Evolutionary conservation across 2,113 vertebrate genomes (phyloP).

Genomic region (Caranx melampygus): DNA sequence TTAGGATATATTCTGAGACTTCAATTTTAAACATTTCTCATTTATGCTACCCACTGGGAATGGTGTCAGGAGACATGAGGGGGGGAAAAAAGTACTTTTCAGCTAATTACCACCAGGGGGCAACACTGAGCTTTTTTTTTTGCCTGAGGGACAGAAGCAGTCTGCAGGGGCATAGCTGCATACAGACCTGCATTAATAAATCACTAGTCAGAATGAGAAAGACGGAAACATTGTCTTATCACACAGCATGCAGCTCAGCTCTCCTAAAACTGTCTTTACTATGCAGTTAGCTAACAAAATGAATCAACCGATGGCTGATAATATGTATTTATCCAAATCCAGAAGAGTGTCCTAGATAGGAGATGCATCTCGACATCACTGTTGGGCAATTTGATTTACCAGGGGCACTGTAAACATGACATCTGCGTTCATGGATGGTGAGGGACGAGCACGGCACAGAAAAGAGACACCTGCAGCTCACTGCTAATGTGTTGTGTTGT

Average conservation of each 20-base stretch:
- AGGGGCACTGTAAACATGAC: conserved; percentile 38
- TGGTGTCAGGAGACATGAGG: conserved; percentile 37
- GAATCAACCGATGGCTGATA: neutral
- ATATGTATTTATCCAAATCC: conserved; percentile 14
- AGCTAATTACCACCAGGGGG: conserved; percentile 78
- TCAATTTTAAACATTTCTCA: conserved; percentile 23
- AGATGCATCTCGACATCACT: too few relatives aligned
- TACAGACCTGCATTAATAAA: conserved; percentile 83
- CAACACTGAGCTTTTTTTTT: conserved; percentile 57
- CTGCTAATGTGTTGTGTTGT: conserved; percentile 60
- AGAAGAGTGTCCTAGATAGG: neutral
- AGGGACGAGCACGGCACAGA: conserved; percentile 26
- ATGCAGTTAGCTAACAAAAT: neutral
- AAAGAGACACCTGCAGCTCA: conserved; percentile 70
- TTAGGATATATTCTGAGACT: conserved; percentile 25
- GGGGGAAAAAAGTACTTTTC: conserved; percentile 14
- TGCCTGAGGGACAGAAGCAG: conserved; percentile 50
- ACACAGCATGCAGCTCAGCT: conserved; percentile 16
- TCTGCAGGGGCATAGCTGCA: conserved; percentile 73
- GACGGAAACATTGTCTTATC: conserved; percentile 56
- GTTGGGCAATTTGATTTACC: conserved; percentile 16
- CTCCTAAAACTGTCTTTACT: neutral
- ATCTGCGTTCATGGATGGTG: conserved; percentile 38
- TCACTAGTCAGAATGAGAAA: conserved; percentile 67
- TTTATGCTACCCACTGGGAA: neutral